Evolutionary conservation across 2,797 vertebrate genomes (phyloP).

Genomic region (Esox lucius): DNA sequence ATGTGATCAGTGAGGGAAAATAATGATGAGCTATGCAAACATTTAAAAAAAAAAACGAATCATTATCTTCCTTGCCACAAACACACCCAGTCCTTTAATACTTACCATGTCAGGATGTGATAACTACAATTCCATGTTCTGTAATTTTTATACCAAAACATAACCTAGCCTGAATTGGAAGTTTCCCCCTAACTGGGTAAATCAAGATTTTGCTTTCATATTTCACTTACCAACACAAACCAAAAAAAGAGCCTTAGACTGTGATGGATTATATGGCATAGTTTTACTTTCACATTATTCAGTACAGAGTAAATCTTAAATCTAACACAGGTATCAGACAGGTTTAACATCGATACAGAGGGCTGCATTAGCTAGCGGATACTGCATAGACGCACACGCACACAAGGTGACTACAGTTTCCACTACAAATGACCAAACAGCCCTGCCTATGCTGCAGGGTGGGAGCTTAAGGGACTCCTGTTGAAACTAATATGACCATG

Average conservation of each 20-base stretch:
- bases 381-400: slow-evolving; percentile 68
- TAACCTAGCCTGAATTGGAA: too few relatives aligned
- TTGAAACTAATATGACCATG: slow-evolving; percentile 58
- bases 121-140: too few relatives aligned
- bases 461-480: slow-evolving; percentile 49
- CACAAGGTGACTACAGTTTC: slow-evolving; percentile 58
- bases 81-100: too few relatives aligned
- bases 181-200: too few relatives aligned
- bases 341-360: slow-evolving; percentile 79
- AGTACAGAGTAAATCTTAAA: slow-evolving; percentile 81
- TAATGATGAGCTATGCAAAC: too few relatives aligned
- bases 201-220: too few relatives aligned
- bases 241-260: slow-evolving; percentile 26
- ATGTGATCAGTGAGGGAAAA: too few relatives aligned
- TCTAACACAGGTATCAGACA: slow-evolving; percentile 82
- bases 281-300: slow-evolving; percentile 85
- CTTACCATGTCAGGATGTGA: too few relatives aligned
- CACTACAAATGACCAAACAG: slow-evolving; percentile 56
- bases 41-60: too few relatives aligned
- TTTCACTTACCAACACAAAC: slow-evolving; percentile 2
- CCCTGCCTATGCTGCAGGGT: slow-evolving; percentile 34
- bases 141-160: too few relatives aligned
- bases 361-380: slow-evolving; percentile 78
- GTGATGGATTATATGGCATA: slow-evolving; percentile 76
- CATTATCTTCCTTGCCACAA: too few relatives aligned